These are phyloP conservation scores for Netelia virgata DNA, from an alignment of 2,888 invertebrate species.

Conservation along the genomic window DNA sequence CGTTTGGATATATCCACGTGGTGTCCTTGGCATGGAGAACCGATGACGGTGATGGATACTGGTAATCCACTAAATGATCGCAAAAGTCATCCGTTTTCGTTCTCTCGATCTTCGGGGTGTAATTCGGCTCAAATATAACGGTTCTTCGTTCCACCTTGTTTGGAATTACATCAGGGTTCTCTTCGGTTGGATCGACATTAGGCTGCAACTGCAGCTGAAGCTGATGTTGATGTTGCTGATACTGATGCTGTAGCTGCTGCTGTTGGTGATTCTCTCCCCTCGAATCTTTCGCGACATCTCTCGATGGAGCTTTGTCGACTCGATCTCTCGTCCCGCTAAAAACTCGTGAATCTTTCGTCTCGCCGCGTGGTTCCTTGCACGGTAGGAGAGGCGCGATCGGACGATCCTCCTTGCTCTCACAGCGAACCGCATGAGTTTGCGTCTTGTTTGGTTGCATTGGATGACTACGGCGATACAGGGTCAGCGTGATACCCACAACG, in stretches of 20 bases:
- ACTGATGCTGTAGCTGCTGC: constrained; percentile 9
- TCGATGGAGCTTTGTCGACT: constrained; percentile 23
- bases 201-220: constrained; percentile 58
- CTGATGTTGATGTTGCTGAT: constrained; percentile 41
- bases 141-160: constrained; percentile 77
- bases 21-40: constrained; percentile 77
- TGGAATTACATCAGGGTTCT: constrained; percentile 81
- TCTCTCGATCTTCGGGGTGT: constrained; percentile 74
- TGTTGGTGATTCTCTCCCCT: constrained; percentile 66
- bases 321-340: constrained; percentile 52
- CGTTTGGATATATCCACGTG: constrained; percentile 79
- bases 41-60: constrained; percentile 76
- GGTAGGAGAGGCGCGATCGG: constrained; percentile 48
- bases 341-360: constrained; percentile 54
- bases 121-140: constrained; percentile 78
- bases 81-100: constrained; percentile 73
- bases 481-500: constrained; percentile 80
- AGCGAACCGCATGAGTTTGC: constrained; percentile 74
- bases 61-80: constrained; percentile 72
- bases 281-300: constrained; percentile 53
- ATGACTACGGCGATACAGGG: constrained; percentile 79
- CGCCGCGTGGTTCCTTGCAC: constrained; percentile 43
- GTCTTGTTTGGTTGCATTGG: constrained; percentile 75
- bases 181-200: constrained; percentile 70
- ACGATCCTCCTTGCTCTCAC: constrained; percentile 68